Percentiles rank a stretch among this genome's conserved stretches.
Evolutionary conservation across 2,797 vertebrate genomes (phyloP).

Genomic region (Macropus fuliginosus): DNA sequence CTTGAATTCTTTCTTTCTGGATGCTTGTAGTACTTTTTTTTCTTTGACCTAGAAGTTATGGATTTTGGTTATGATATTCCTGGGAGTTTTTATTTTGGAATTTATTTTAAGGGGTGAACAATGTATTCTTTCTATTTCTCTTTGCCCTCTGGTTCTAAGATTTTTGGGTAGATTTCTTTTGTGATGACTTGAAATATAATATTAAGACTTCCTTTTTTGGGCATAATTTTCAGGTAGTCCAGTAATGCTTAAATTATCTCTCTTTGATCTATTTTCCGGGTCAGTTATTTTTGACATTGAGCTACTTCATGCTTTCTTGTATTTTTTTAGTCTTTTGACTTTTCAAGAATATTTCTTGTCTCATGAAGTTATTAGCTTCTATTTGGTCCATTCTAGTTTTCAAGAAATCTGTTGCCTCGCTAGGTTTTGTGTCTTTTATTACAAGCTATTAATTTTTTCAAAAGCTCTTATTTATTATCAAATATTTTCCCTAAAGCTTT

Average conservation of each 20-base stretch:
- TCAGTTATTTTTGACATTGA: not conserved
- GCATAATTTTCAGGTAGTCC: not conserved
- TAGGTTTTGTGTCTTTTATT: not conserved
- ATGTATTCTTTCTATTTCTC: not conserved
- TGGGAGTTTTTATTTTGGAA: not conserved
- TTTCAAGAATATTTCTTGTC: not conserved
- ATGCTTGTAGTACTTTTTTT: not conserved
- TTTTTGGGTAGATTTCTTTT: not conserved
- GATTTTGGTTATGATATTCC: not conserved
- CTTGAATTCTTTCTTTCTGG: not conserved
- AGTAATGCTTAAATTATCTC: not conserved
- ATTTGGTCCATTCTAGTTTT: not conserved
- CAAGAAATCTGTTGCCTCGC: not conserved
- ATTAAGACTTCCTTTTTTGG: not conserved
- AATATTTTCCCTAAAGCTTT: not conserved
- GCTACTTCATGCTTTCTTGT: not conserved
- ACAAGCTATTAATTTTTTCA: not conserved
- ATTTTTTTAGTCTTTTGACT: not conserved
- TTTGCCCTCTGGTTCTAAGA: not conserved
- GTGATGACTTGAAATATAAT: not conserved
- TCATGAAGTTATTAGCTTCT: not conserved
- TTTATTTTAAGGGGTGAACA: not conserved
- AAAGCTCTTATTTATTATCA: not conserved
- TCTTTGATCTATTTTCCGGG: not conserved
- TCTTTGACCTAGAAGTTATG: not conserved